Evolutionary conservation across 2,888 invertebrate genomes (phyloP), one percentile per base, ranked within the genome.

Genomic region (Timema podura): DNA sequence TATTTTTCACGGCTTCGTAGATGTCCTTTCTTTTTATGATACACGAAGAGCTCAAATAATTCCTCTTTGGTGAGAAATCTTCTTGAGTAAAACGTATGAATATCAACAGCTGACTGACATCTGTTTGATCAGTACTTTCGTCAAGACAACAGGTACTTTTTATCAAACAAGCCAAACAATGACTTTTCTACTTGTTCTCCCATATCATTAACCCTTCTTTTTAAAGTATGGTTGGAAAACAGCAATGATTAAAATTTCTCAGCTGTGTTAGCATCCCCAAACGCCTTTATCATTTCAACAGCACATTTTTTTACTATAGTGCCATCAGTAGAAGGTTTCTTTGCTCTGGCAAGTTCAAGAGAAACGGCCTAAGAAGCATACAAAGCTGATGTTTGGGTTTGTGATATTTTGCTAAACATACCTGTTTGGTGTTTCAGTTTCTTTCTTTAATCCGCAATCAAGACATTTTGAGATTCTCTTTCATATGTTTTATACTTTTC

Each of bases 21-120:
- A 67, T 54, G 16, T 54, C 45, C n/a, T 51, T 54, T 45, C 54
- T 54, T n/a, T 51, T 67, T 7, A 15, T 67, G 30, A 13, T 67
- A 7, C 46, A 30, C 6, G 49, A 15, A 66, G 44, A 67, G 48
- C 51, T 67, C 48, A 49, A 54, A 59, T 48, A 68, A 47, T 59
- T 59, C n/a, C 59, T 68, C 59, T 59, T 68, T 54, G 59, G 61
- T 68, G 16, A 59, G 47, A 68, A 47, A 68, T 47, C 59, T 46
- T 47, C 30, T 13, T 45, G 44, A 61, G 30, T 15, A 15, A 61
- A 9, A 16, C 30, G 30, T 11, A 61, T 45, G 16, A 16, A 61
- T 44, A 3, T 16, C 7, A 61, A 45, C 8, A 61, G 16, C 61
- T 16, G 7, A 13, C 30, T 61, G 10, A 61, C 16, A 61, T 61